Evolutionary conservation across 2,888 invertebrate genomes (phyloP).

Genomic region (Andricus quercusramuli): DNA sequence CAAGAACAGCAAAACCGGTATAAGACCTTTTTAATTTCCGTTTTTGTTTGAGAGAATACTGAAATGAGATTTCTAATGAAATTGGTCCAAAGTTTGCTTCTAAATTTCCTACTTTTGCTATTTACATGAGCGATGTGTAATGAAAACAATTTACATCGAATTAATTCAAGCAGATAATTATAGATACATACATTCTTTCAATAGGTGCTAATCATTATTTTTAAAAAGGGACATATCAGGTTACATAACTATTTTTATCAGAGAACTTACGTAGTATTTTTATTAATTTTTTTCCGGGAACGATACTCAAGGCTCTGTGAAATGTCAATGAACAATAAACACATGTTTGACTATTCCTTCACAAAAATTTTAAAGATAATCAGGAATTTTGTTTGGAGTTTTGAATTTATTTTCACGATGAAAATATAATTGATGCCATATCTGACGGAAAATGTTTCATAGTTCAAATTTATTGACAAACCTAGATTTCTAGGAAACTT

Average conservation of each 20-base stretch:
- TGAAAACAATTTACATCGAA: background rate
- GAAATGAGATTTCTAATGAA: background rate
- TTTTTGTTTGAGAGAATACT: background rate
- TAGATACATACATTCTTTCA: background rate
- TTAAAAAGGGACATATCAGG: background rate
- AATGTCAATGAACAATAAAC: background rate
- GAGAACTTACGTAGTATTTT: background rate
- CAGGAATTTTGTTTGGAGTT: background rate
- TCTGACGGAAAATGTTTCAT: background rate
- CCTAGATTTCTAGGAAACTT: too few species aligned
- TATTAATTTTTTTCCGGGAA: background rate
- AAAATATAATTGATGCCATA: background rate
- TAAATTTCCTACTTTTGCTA: background rate
- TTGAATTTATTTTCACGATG: background rate
- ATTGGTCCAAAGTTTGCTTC: background rate
- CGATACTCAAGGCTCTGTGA: background rate
- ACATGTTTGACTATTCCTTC: background rate
- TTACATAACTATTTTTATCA: background rate
- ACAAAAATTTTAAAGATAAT: background rate
- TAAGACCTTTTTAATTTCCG: slow-evolving; percentile 14
- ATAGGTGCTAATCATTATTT: too few species aligned
- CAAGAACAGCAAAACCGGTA: slow-evolving; percentile 35
- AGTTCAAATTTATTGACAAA: too few species aligned
- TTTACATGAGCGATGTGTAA: background rate
- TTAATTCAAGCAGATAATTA: background rate